Base-by-base conservation (phyloP, 2,113 vertebrate species). In the Melanerpes aurifrons region DNA sequence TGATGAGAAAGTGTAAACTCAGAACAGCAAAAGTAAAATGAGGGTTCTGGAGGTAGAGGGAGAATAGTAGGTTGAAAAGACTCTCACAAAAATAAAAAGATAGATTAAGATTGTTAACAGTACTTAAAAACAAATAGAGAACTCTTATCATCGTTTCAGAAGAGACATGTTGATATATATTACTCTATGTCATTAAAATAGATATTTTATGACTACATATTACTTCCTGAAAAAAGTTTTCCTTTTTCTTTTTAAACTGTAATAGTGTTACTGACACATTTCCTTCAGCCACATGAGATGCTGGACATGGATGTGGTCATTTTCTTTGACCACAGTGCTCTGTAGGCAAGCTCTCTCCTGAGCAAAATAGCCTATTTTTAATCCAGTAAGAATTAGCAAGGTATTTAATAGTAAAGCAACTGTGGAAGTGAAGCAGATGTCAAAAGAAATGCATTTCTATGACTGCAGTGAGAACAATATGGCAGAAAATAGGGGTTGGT, bases 271-370 rank as follows among this genome's bases (percentile, higher is more conserved):
- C 66, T 61, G 69, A 43, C 43, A 48, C 15, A 37, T 82, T 89
- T 86, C 48, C 66, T 89, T 82, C 80, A 82, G 76, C 62, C 50
- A 25, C 20, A 62, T 50, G 32, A 71, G 62, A 68, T 81, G 11
- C 75, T 89, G 57, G 58, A 95, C 45, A 58, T n/a, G n/a, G n/a
- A n/a, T n/a, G n/a, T n/a, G n/a, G n/a, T 86, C 90, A 21, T 85
- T 84, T 78, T 86, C 59, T 66, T 89, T 77, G 22, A 73, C 56
- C 26, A 17, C 61, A 54, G 45, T 87, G 31, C 25, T 67, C 53
- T 26, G 29, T 28, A 26, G 28, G 10, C 48, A 87, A 71, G 13
- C 9, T 37, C 1, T 71, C 29, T 73, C 61, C 56, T 68, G 20
- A 86, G 64, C 19, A 76, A 69, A 90, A 59, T 5, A 79, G 31